Base-by-base conservation (phyloP, 2,888 invertebrate genomes). In the Polymixis lichenea region DNA sequence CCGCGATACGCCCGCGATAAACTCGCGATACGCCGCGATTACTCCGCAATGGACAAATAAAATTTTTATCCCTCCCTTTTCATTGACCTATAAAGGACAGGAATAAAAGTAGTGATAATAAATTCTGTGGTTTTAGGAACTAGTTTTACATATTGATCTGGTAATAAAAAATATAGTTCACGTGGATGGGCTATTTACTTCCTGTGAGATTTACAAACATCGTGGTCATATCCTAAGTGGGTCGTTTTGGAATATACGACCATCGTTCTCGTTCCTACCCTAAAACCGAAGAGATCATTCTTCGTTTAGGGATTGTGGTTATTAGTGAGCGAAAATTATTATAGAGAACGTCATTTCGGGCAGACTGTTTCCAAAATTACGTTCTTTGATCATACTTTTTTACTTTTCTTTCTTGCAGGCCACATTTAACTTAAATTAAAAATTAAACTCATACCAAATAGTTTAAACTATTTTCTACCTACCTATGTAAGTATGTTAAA, bases 41-140 rank as follows among this genome's bases (percentile, higher is more conserved):
- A 83, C 77, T 80, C 56, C 58, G 72, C 81, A 82, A 84, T 84
- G 78, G 70, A 81, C 79, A 74, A 85, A 86, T 86, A 86, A 78
- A 83, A 68, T 2, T 84, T 85, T 87, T 86, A 86, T 87, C 68
- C 72, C 76, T 79, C 77, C 82, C 86, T 85, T 86, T 86, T 86
- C 87, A 86, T 87, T 86, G 86, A 84, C 85, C 87, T 78, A 87
- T 86, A 86, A 87, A 86, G 81, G 84, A 77, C 73, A 81, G 72
- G 61, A 79, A 85, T 84, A 86, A 85, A 87, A 87, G 68, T 78
- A 65, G 81, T 72, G 86, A 85, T 78, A 76, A 73, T 87, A 87
- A 87, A 86, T 84, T 81, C 71, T 85, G 81, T 77, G 84, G 87
- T 78, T 84, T 85, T 85, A 85, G 84, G 77, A 78, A 79, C 82